These are phyloP conservation scores for Papilio demoleus DNA, from an alignment of 2,888 invertebrate species.

Conservation along the genomic window DNA sequence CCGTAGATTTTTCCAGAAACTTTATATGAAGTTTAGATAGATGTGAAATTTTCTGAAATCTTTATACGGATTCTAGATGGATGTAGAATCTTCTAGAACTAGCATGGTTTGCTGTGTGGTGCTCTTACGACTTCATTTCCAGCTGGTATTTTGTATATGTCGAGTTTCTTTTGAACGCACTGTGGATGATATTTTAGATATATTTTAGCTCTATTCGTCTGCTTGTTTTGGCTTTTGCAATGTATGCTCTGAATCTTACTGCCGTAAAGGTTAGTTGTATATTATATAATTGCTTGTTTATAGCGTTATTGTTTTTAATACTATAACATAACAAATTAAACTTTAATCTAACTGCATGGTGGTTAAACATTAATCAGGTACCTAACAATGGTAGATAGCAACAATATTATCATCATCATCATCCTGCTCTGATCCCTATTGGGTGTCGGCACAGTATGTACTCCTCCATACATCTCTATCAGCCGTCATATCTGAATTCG, in stretches of 20 bases:
- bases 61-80: background rate
- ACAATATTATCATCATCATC: no score
- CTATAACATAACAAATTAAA: no score
- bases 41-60: background rate
- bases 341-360: no score
- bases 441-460: no score
- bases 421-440: no score
- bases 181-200: background rate
- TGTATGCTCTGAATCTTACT: background rate
- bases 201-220: no score
- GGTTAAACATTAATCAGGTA: no score
- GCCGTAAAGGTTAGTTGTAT: background rate
- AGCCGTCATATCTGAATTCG: no score
- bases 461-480: no score
- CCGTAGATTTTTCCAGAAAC: slow-evolving; percentile 10
- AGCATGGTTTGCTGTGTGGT: slow-evolving; percentile 30
- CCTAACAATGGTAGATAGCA: no score
- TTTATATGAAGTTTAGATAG: slow-evolving; percentile 12
- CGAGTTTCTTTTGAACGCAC: background rate
- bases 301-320: background rate
- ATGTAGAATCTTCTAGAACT: background rate
- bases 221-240: background rate
- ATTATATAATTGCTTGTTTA: background rate
- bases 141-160: background rate
- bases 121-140: background rate